A percentile compares a stretch with the other conserved stretches of the same genome.
These are phyloP conservation scores for Phoxinus dragarum DNA, from an alignment of 2,797 vertebrate species.

Conservation along the genomic window DNA sequence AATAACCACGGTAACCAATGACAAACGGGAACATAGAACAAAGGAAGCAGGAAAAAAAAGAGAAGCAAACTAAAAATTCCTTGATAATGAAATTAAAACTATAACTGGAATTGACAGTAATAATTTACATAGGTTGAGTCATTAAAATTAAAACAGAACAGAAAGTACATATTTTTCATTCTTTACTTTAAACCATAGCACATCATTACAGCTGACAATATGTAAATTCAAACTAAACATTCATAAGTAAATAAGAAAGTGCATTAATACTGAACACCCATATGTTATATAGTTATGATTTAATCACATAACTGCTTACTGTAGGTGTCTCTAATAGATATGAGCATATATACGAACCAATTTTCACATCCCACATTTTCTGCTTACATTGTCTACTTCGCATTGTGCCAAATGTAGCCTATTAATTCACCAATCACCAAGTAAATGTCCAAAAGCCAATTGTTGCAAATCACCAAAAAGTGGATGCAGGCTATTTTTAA, in stretches of 20 bases:
- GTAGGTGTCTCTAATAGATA: constrained; percentile 32
- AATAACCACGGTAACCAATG: not conserved
- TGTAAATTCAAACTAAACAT: constrained; percentile 48
- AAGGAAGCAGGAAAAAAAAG: not conserved
- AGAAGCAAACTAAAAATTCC: not conserved
- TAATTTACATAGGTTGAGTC: not conserved
- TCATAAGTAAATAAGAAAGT: constrained; percentile 46
- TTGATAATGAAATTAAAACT: no score
- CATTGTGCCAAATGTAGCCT: constrained; percentile 23
- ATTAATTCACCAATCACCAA: constrained; percentile 10
- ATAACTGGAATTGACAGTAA: not conserved
- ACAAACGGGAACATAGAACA: not conserved
- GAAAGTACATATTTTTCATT: constrained; percentile 14
- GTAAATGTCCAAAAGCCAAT: not conserved
- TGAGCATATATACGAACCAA: constrained; percentile 40
- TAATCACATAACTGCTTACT: constrained; percentile 41
- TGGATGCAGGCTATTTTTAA: not conserved
- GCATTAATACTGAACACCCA: constrained; percentile 44
- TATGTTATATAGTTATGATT: constrained; percentile 50
- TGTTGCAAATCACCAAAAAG: not conserved
- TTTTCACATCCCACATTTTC: constrained; percentile 20
- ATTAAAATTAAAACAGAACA: constrained; percentile 13
- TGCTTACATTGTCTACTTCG: constrained; percentile 10
- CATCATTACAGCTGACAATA: constrained; percentile 21
- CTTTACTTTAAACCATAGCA: constrained; percentile 36